Evolutionary conservation across 2,888 invertebrate genomes (phyloP), one percentile per base, ranked within the genome.

Genomic region (Monoplex corrugatus): DNA sequence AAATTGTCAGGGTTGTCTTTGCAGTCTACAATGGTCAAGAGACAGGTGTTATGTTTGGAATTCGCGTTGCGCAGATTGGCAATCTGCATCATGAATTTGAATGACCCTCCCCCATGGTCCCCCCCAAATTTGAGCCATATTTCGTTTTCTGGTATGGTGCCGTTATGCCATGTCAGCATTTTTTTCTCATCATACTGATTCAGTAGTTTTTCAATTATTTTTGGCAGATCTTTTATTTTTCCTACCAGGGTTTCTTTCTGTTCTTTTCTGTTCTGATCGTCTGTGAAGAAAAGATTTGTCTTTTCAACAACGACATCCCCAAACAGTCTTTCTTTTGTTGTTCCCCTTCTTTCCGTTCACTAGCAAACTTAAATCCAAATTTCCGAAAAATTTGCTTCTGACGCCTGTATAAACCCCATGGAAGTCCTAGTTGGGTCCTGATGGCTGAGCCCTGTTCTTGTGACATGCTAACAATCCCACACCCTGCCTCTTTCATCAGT

Each of bases 91-190:
- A 43, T 44, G 19, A 84, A 50, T 45, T 84, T n/a, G n/a, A n/a
- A n/a, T n/a, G n/a, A n/a, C n/a, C n/a, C n/a, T n/a, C n/a, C n/a
- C n/a, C n/a, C n/a, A n/a, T n/a, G n/a, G n/a, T n/a, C 84, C 13
- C 75, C 75, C 40, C 82, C 82, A 35, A 8, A 38, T 43, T 82
- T 82, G 23, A 38, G 23, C 40, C 82, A 82, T 19, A 82, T 82
- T 40, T 63, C 45, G n/a, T 43, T 44, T n/a, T 45, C 84, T 50
- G 84, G 50, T 23, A 84, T 45, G 40, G n/a, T 45, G 28, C 57
- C 35, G 32, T 84, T 35, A n/a, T 84, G 57, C 84, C 84, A 84
- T 8, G 84, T 84, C 50, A 50, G 45, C 23, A n/a, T 38, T 6
- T 35, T 35, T 44, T 28, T 6, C n/a, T 35, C 45, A 13, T 45